These are phyloP conservation scores for Amitus sp. DNA, from an alignment of 2,888 invertebrate species.

Conservation along the genomic window DNA sequence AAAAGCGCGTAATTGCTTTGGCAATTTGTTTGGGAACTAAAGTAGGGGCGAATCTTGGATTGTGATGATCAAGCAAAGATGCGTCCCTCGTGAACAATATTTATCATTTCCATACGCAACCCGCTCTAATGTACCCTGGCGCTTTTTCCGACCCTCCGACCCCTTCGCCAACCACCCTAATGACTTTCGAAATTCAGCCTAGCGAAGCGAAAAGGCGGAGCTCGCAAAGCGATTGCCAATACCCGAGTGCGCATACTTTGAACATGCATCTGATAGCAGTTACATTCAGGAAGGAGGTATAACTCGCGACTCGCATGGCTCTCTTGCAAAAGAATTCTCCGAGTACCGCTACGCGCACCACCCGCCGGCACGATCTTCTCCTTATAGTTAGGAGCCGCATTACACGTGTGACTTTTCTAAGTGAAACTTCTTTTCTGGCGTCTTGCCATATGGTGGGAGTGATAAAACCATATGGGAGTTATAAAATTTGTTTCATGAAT, in stretches of 20 bases:
- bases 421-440: too few species aligned
- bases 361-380: constrained; percentile 6
- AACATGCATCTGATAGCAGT: constrained; percentile 17
- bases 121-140: background rate
- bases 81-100: constrained; percentile 29
- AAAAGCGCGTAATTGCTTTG: background rate
- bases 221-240: constrained; percentile 10
- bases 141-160: too few species aligned
- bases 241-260: constrained; percentile 2
- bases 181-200: constrained; percentile 37
- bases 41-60: too few species aligned
- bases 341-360: constrained; percentile 22
- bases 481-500: too few species aligned
- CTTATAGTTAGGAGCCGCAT: constrained; percentile 2
- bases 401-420: background rate
- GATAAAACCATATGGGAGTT: too few species aligned
- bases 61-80: too few species aligned
- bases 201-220: constrained; percentile 15
- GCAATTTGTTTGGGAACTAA: too few species aligned
- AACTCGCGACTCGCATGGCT: constrained; percentile 10
- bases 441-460: too few species aligned
- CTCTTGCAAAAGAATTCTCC: constrained; percentile 22
- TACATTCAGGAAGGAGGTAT: constrained; percentile 15
- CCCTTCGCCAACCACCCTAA: constrained; percentile 10
- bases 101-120: constrained; percentile 14